Percentiles rank a stretch among this genome's conserved stretches.
phyloP scores from a whole-genome alignment of 1,140 invertebrate species.

The Harlomillsia oculata region DNA sequence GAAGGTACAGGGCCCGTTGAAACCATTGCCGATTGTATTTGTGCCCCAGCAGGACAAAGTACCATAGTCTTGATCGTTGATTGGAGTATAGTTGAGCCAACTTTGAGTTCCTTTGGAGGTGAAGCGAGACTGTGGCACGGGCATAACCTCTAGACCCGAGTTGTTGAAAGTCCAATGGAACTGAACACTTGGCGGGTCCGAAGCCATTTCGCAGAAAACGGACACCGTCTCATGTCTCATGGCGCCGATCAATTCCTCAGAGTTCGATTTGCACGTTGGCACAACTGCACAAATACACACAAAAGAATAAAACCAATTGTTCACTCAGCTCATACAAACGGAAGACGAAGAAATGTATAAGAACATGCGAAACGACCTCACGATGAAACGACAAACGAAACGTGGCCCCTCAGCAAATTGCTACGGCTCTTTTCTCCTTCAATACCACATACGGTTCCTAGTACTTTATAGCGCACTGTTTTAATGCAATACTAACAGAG shows the following conservation, averaged over 20 bases:
- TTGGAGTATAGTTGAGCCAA: constrained; percentile 71
- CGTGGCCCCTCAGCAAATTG: too few species aligned
- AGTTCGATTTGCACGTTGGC: constrained; percentile 62
- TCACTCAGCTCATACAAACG: too few species aligned
- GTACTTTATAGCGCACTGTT: too few species aligned
- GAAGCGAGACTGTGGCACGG: constrained; percentile 36
- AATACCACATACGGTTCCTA: too few species aligned
- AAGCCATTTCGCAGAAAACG: constrained; percentile 71
- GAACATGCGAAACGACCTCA: too few species aligned
- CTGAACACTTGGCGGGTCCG: constrained; percentile 55
- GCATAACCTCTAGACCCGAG: constrained; percentile 29
- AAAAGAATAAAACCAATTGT: too few species aligned
- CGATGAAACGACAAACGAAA: too few species aligned
- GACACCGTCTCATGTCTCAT: constrained; percentile 73
- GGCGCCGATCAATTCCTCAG: constrained; percentile 67
- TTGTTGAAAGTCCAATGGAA: constrained; percentile 35
- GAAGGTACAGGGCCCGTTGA: constrained; percentile 31
- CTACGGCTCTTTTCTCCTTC: too few species aligned
- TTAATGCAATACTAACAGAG: too few species aligned
- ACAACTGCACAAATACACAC: constrained; percentile 52
- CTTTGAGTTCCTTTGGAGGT: constrained; percentile 55
- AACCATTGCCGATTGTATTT: constrained; percentile 36
- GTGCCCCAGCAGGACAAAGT: constrained; percentile 68
- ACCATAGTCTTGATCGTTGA: constrained; percentile 70
- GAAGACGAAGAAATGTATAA: too few species aligned